Evolutionary conservation across 2,888 invertebrate species (phyloP).

Genomic region (Pantelozetes paolii): DNA sequence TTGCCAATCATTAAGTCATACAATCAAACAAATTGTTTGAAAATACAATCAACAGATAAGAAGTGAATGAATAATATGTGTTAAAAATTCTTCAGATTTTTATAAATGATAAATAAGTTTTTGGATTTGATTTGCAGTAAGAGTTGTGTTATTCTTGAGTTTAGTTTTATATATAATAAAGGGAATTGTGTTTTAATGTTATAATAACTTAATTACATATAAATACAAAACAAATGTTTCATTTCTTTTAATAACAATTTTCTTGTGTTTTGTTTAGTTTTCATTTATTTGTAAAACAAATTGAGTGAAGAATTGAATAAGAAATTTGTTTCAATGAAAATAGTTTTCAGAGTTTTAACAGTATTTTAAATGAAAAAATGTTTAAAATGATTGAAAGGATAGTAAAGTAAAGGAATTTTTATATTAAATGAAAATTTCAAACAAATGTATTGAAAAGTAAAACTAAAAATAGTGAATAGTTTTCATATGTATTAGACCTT

Average conservation of each 20-base stretch:
- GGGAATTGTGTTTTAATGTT: neutral
- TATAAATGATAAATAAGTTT: neutral
- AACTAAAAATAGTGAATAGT: neutral
- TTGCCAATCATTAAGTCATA: neutral
- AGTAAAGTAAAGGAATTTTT: neutral
- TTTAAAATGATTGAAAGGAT: conserved; percentile 2
- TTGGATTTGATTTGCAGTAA: neutral
- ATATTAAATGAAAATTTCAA: neutral
- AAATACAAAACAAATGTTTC: neutral
- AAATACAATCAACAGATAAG: neutral
- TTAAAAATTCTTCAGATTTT: neutral
- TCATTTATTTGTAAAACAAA: neutral
- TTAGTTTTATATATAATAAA: too few relatives aligned
- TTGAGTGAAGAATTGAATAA: neutral
- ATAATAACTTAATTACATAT: conserved; percentile 4
- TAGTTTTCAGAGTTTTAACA: neutral
- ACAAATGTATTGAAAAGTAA: neutral
- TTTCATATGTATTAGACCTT: neutral
- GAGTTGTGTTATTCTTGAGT: too few relatives aligned
- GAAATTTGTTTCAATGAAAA: neutral
- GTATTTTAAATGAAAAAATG: neutral
- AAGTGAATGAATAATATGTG: too few relatives aligned
- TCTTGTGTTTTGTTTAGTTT: neutral
- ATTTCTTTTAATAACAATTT: neutral
- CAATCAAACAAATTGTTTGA: neutral